Evolutionary conservation across 2,113 vertebrate species (phyloP), one percentile per base, ranked within the genome.

Genomic region (Melanostigma gelatinosum): DNA sequence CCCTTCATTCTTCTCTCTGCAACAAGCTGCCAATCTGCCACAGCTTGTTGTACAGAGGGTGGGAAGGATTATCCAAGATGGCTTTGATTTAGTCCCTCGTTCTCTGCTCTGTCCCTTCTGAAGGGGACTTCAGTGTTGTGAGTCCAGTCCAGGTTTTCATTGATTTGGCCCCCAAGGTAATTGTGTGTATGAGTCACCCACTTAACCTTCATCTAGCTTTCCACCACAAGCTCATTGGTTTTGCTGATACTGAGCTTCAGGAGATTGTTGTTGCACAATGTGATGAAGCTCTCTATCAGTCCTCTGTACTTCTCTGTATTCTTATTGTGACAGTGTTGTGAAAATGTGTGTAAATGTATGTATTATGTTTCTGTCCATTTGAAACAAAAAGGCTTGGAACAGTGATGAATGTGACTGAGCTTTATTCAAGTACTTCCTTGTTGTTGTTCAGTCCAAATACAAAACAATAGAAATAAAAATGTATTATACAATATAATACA

Each of bases 391-490:
- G 5, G 44, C 1, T n/a, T n/a, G 4, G 12, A 66, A 24, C 48
- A 12, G 13, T 54, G 20, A 24, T 16, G 24, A 61, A 55, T 54
- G 32, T 46, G 44, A 29, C 24, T 24, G 24, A 24, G n/a, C 24
- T 72, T 57, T 32, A 50, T 50, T 48, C 27, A 44, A n/a, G 6
- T 69, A 29, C 24, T 24, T 55, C 4, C 9, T 29, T 70, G 27
- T 61, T 67, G 42, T 63, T 48, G 16, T 24, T 72, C 36, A 34
- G 10, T 2, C 0, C 29, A 69, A 42, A 24, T 27, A 29, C 34
- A 75, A 80, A 60, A 24, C 68, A 57, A 36, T 46, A 18, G 48
- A 69, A 54, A 55, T 29, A 48, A 6, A 64, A 63, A 44, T 64
- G n/a, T 12, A 58, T 74, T 63, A 16, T 71, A 9, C n/a, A 40